phyloP scores from a whole-genome alignment of 2,113 vertebrate species.

The Himantopus leucocephalus region DNA sequence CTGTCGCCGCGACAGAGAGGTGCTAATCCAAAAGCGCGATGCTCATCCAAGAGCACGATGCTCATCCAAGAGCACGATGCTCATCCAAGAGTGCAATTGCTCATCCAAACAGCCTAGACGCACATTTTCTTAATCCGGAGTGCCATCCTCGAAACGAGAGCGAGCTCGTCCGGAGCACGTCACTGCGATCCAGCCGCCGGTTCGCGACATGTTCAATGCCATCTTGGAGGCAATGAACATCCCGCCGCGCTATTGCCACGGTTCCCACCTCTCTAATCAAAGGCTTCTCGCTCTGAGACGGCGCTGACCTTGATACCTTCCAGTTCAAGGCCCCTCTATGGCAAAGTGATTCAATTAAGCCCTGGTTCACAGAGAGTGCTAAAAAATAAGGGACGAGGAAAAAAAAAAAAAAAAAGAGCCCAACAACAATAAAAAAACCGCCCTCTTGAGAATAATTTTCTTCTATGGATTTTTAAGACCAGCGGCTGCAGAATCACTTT shows the following conservation, averaged over 20 bases:
- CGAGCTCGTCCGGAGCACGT: neutral
- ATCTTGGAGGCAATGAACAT: neutral
- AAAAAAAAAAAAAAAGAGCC: neutral
- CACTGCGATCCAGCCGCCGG: rapidly evolving
- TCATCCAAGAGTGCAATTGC: rapidly evolving
- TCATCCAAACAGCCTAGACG: neutral
- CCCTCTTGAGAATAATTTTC: conserved; percentile 63
- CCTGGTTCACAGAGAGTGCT: conserved; percentile 28
- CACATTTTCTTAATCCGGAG: neutral
- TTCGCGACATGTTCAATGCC: rapidly evolving
- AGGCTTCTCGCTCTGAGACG: neutral
- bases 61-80: rapidly evolving
- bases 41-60: rapidly evolving
- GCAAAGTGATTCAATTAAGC: conserved; percentile 57
- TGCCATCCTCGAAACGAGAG: rapidly evolving
- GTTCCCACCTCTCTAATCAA: neutral
- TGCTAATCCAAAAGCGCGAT: rapidly evolving
- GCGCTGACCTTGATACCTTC: neutral
- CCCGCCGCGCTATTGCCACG: rapidly evolving
- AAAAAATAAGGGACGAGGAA: neutral
- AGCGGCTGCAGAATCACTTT: conserved; percentile 58
- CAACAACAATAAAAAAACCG: neutral
- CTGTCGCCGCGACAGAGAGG: no score
- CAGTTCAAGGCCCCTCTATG: neutral
- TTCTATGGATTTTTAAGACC: conserved; percentile 72